A percentile compares a stretch with the other conserved stretches of the same genome.
These are phyloP conservation scores for Allolobophora icterica DNA, from an alignment of 2,888 invertebrate genomes.

Conservation along the genomic window DNA sequence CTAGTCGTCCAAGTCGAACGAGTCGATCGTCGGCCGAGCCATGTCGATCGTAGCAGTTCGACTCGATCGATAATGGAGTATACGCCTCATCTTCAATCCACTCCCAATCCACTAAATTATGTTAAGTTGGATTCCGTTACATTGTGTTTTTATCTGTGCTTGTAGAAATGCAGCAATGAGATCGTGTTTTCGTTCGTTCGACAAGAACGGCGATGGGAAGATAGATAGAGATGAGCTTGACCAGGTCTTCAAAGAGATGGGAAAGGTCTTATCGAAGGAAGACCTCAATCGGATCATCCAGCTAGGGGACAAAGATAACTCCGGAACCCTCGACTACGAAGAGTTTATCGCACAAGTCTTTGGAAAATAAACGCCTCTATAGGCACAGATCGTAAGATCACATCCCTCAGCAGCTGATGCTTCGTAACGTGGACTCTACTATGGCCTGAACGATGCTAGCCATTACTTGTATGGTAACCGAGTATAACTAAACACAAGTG, in stretches of 20 bases:
- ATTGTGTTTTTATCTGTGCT: background rate
- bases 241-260: conserved; percentile 41
- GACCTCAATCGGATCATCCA: conserved; percentile 42
- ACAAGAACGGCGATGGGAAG: conserved; percentile 41
- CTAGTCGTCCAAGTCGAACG: too few relatives aligned
- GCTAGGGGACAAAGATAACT: conserved; percentile 39
- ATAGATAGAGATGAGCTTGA: conserved; percentile 40
- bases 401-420: too few relatives aligned
- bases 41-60: too few relatives aligned
- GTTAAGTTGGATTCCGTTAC: background rate
- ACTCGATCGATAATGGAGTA: too few relatives aligned
- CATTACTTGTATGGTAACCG: too few relatives aligned
- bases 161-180: conserved; percentile 41
- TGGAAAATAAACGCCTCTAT: conserved; percentile 26
- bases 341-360: conserved; percentile 47
- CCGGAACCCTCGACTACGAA: conserved; percentile 44
- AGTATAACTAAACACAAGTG: too few relatives aligned
- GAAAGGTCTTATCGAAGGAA: conserved; percentile 33
- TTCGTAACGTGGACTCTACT: too few relatives aligned
- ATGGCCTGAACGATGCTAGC: too few relatives aligned
- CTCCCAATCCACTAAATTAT: too few relatives aligned
- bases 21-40: too few relatives aligned
- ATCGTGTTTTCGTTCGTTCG: conserved; percentile 38
- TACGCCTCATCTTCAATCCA: too few relatives aligned
- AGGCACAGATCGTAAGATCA: background rate